A percentile compares a stretch with the other conserved stretches of the same genome.
These are phyloP conservation scores for Geophilus truncorum DNA, from an alignment of 2,888 invertebrate species.

Conservation along the genomic window DNA sequence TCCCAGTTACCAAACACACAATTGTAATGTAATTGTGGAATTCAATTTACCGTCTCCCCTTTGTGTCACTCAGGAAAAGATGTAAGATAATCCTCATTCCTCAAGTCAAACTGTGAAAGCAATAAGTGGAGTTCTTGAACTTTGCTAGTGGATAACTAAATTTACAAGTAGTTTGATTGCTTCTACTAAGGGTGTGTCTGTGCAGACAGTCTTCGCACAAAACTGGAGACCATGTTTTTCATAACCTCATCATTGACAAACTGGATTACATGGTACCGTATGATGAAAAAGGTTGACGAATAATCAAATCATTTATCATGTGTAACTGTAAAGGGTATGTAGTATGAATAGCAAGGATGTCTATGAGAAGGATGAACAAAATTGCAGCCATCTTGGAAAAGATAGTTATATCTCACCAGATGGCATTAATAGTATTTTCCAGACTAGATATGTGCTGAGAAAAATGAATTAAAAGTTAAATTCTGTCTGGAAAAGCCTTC, in stretches of 20 bases:
- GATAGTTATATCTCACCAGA: no score
- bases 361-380: no score
- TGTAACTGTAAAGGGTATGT: no score
- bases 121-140: neutral
- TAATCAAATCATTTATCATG: no score
- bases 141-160: neutral
- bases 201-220: slow-evolving; percentile 10
- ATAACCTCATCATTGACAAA: neutral
- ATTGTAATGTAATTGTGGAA: slow-evolving; percentile 33
- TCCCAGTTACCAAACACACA: slow-evolving; percentile 29
- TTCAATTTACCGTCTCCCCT: slow-evolving; percentile 29
- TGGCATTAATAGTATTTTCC: no score
- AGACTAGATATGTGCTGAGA: no score
- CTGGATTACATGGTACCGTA: neutral
- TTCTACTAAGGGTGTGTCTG: slow-evolving; percentile 10
- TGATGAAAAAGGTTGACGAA: no score
- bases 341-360: no score
- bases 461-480: no score
- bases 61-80: neutral
- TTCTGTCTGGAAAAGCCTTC: no score
- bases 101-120: neutral
- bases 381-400: no score
- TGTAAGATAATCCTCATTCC: slow-evolving; percentile 1
- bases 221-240: no score
- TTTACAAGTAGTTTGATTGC: neutral